These are phyloP conservation scores for Hydrolagus affinis DNA, from an alignment of 2,113 vertebrate genomes.

Conservation along the genomic window DNA sequence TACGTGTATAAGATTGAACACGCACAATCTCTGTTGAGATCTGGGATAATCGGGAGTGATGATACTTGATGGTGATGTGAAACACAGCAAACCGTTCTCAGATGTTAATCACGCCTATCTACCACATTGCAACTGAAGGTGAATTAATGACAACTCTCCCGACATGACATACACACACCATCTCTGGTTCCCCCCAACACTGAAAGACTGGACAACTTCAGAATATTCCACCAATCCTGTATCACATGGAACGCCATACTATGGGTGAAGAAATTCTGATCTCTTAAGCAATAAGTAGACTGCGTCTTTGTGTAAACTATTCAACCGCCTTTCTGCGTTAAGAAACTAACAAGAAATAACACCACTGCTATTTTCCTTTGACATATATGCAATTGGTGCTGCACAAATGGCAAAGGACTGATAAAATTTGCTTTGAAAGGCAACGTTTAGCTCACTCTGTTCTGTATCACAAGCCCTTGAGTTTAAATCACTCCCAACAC, in stretches of 20 bases:
- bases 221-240: background rate
- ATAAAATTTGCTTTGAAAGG: background rate
- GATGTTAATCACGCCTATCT: background rate
- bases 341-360: background rate
- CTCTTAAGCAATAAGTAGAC: no score
- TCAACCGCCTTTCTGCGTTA: background rate
- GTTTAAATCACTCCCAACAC: background rate
- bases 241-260: no score
- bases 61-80: no score
- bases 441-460: no score
- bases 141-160: background rate
- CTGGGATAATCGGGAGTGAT: background rate
- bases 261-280: background rate
- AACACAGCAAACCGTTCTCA: background rate
- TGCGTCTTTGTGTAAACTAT: background rate
- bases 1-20: background rate
- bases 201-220: background rate
- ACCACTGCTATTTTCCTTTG: background rate
- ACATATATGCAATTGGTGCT: background rate
- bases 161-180: background rate
- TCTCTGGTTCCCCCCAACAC: background rate
- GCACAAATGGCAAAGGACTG: background rate
- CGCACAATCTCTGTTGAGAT: background rate
- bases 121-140: background rate
- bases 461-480: no score